These are phyloP conservation scores for Petroica traversi DNA, from an alignment of 2,113 vertebrate genomes.

Conservation along the genomic window DNA sequence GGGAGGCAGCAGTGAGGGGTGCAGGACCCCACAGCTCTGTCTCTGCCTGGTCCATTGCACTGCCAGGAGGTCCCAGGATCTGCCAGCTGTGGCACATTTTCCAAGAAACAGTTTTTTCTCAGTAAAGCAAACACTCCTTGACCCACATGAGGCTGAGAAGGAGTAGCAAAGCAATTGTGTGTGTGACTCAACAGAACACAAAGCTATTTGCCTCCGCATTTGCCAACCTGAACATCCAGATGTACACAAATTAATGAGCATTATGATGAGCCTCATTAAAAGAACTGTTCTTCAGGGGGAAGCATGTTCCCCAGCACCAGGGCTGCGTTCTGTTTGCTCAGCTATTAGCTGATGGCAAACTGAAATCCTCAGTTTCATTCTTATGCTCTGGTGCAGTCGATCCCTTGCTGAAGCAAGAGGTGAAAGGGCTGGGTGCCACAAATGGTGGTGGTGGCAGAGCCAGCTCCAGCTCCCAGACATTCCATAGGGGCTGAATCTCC, in stretches of 20 bases:
- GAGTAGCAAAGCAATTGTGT: background rate
- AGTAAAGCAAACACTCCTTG: background rate
- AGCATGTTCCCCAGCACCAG: background rate
- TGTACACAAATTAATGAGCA: conserved; percentile 23
- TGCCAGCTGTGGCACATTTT: background rate
- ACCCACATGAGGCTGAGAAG: background rate
- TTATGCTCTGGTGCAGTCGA: background rate
- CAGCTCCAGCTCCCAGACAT: rapidly evolving
- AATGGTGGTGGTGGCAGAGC: background rate
- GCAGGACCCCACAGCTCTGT: background rate
- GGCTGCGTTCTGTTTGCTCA: background rate
- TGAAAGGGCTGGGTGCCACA: rapidly evolving
- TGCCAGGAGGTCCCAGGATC: no score
- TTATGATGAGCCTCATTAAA: conserved; percentile 47
- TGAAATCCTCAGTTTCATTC: background rate
- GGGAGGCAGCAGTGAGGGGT: background rate
- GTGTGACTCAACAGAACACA: background rate
- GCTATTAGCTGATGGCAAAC: conserved; percentile 36
- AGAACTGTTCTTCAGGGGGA: conserved; percentile 40
- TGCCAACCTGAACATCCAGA: background rate
- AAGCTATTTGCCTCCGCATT: background rate
- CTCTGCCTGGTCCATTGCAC: rapidly evolving
- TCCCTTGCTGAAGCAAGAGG: background rate
- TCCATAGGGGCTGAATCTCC: rapidly evolving
- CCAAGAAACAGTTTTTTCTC: background rate